Evolutionary conservation across 2,888 invertebrate species (phyloP), one percentile per base, ranked within the genome.

Genomic region (Epinotia brunnichana): DNA sequence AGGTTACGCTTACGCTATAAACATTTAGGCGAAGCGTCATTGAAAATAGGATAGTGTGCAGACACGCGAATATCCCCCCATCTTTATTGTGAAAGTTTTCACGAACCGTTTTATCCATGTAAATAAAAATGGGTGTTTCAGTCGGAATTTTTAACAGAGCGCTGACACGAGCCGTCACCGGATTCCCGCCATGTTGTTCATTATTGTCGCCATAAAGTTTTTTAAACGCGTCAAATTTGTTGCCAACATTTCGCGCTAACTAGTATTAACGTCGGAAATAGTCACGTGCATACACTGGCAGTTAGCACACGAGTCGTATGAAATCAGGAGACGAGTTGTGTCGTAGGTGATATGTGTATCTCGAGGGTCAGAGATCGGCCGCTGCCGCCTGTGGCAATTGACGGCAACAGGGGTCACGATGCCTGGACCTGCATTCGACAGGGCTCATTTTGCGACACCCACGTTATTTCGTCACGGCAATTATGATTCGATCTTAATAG

Each of bases 321-420:
- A 77, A 82, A 82, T 83, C 81, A 79, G 74, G 56, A 78, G 77
- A 67, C 75, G 57, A 72, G 69, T 74, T 78, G 79, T 84, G 69
- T 74, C 79, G 79, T 84, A 83, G 87, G 89, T 90, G 90, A 90
- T 89, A 86, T 83, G 86, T 88, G 83, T 89, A 89, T 87, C 88
- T 56, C 60, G 51, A 53, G 82, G 92, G 90, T 91, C 90, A 92
- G 83, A 86, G 92, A 87, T 89, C 92, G 91, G 92, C 85, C 91
- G 78, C 92, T 92, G 84, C 90, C 62, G 68, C 76, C 76, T n/a
- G 82, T 80, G 85, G 81, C 88, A 92, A 92, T 92, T 91, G 88
- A 81, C 87, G 81, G 80, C 87, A 86, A 85, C 86, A 82, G 80
- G 85, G 90, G 89, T 90, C 90, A 85, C 79, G 83, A 77, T 81